Conservation (phyloP, 2,888 invertebrate genomes). For the Gortyna flavago region DNA sequence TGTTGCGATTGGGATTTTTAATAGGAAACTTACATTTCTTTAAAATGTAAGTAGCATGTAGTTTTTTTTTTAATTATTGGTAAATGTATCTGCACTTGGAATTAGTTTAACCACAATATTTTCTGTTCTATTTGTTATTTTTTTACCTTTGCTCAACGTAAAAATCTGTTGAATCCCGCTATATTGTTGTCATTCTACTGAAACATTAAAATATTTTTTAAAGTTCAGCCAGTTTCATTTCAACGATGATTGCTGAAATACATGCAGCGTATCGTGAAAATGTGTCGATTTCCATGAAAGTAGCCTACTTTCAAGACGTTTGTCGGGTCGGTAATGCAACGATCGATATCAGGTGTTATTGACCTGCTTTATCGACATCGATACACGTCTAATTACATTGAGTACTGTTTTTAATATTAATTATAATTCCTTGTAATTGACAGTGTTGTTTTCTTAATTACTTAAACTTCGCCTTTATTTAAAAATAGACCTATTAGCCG, state of each 20-base stretch:
- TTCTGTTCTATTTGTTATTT: neutral
- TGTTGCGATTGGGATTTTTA: neutral
- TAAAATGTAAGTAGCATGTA: neutral
- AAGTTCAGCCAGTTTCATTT: neutral
- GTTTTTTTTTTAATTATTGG: neutral
- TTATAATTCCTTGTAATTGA: constrained; percentile 25
- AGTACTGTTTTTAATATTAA: constrained; percentile 9
- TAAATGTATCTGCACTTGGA: neutral
- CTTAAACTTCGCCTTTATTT: neutral
- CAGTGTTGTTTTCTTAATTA: constrained; percentile 10
- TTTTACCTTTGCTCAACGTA: neutral
- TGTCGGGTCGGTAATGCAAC: neutral
- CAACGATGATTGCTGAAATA: neutral
- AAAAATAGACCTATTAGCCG: neutral
- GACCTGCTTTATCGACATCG: constrained; percentile 43
- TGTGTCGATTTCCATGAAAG: neutral
- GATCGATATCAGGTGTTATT: constrained; percentile 35
- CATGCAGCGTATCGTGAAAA: neutral
- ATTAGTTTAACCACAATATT: neutral
- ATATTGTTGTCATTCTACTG: neutral
- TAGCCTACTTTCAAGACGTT: constrained; percentile 16
- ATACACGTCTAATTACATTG: constrained; percentile 15
- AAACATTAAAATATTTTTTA: neutral
- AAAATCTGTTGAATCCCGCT: neutral
- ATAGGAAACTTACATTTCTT: neutral